A percentile compares a stretch with the other conserved stretches of the same genome.
These are phyloP conservation scores for Megalops cyprinoides DNA, from an alignment of 2,797 vertebrate species.

Conservation along the genomic window DNA sequence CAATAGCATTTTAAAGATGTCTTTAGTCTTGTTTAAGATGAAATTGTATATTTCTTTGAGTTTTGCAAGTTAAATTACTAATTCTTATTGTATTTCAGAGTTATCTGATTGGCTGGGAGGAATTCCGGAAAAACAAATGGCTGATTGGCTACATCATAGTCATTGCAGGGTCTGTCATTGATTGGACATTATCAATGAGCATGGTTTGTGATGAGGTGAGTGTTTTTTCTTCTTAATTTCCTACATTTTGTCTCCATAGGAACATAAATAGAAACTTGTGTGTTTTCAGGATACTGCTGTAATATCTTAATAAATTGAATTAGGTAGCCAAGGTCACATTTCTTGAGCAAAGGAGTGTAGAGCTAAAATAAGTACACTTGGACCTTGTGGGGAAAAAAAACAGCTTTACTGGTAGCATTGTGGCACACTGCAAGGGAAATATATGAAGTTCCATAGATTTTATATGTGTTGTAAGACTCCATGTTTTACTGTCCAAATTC, in stretches of 20 bases:
- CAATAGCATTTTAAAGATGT: too few species aligned
- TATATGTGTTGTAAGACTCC: too few species aligned
- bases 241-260: neutral
- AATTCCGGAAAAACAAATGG: constrained; percentile 78
- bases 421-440: too few species aligned
- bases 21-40: too few species aligned
- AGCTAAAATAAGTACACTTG: neutral
- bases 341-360: neutral
- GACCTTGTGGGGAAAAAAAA: too few species aligned
- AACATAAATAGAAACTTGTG: neutral
- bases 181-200: constrained; percentile 73
- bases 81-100: constrained; percentile 59
- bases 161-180: constrained; percentile 64
- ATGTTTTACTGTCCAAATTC: too few species aligned
- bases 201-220: constrained; percentile 74
- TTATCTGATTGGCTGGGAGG: constrained; percentile 77
- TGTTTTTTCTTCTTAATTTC: neutral
- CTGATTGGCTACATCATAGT: constrained; percentile 72
- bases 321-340: neutral
- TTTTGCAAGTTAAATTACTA: too few species aligned
- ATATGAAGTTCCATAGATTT: too few species aligned
- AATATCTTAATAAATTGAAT: neutral
- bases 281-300: neutral
- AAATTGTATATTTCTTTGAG: too few species aligned
- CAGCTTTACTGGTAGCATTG: too few species aligned